These are phyloP conservation scores for Microcebus murinus DNA, from an alignment of 2,113 vertebrate species.

Conservation along the genomic window DNA sequence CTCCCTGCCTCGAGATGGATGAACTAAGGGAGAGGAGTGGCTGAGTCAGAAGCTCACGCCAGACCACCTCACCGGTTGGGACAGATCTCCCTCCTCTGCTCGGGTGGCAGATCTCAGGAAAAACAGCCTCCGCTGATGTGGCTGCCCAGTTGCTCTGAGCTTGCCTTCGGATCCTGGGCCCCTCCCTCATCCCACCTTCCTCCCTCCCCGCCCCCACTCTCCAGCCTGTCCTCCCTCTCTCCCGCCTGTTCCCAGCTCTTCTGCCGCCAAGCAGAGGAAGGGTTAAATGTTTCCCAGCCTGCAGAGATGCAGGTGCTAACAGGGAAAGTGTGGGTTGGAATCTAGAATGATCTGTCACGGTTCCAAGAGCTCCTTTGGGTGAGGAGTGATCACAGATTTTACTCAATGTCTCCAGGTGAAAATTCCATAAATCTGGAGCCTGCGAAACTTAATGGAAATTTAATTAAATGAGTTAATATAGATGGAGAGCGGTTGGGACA, in stretches of 20 bases:
- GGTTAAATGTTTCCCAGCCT: constrained; percentile 30
- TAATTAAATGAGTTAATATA: constrained; percentile 61
- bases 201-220: background rate
- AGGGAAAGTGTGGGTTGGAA: constrained; percentile 41
- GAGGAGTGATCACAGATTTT: constrained; percentile 46
- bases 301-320: constrained; percentile 20
- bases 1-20: background rate
- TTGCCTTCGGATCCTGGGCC: background rate
- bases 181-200: background rate
- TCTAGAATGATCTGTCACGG: constrained; percentile 35
- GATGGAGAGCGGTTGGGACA: background rate
- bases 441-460: constrained; percentile 50
- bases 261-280: background rate
- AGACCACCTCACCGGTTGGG: background rate
- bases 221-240: background rate
- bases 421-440: constrained; percentile 46
- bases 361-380: constrained; percentile 47
- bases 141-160: background rate
- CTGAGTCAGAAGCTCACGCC: background rate
- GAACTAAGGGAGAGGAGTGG: constrained; percentile 8
- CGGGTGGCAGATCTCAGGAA: background rate
- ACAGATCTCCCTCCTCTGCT: background rate
- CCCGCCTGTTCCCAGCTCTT: background rate
- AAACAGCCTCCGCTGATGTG: background rate
- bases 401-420: constrained; percentile 50